phyloP scores from a whole-genome alignment of 2,888 invertebrate species.

The Melanostoma mellinum region DNA sequence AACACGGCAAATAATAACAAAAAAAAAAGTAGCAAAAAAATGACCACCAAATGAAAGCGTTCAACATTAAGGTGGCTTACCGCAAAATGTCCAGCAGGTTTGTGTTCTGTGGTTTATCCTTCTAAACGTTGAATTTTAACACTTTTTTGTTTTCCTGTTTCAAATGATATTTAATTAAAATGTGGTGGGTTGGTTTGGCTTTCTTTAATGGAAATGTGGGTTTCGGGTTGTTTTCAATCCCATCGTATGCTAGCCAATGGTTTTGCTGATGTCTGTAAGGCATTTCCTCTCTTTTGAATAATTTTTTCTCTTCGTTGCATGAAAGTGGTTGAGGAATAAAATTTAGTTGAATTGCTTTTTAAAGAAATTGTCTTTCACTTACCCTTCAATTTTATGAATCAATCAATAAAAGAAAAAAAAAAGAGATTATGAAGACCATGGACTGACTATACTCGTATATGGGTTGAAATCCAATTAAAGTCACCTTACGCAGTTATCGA shows the following conservation, averaged over 20 bases:
- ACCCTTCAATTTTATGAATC: too few species aligned
- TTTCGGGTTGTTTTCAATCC: slow-evolving; percentile 8
- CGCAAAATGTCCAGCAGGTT: slow-evolving; percentile 58
- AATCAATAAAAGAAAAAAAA: too few species aligned
- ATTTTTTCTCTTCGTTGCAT: background rate
- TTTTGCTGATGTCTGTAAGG: background rate
- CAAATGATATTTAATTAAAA: slow-evolving; percentile 65
- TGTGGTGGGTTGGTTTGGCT: slow-evolving; percentile 32
- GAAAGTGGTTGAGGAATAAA: too few species aligned
- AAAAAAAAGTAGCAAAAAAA: slow-evolving; percentile 3
- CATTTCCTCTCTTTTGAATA: slow-evolving; percentile 6
- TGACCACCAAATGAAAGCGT: slow-evolving; percentile 22
- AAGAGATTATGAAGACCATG: background rate
- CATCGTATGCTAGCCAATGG: background rate
- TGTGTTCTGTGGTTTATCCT: slow-evolving; percentile 58
- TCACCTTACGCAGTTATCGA: slow-evolving; percentile 20
- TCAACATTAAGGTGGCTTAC: slow-evolving; percentile 49
- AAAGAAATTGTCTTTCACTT: too few species aligned
- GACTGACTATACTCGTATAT: background rate
- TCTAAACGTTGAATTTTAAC: slow-evolving; percentile 58
- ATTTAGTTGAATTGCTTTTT: too few species aligned
- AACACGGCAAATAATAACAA: slow-evolving; percentile 1
- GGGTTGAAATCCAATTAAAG: slow-evolving; percentile 33
- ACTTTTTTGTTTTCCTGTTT: slow-evolving; percentile 53
- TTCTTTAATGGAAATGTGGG: slow-evolving; percentile 25